A percentile compares a stretch with the other conserved stretches of the same genome.
Evolutionary conservation across 2,888 invertebrate genomes (phyloP).

Genomic region (Sussaba pulchella): DNA sequence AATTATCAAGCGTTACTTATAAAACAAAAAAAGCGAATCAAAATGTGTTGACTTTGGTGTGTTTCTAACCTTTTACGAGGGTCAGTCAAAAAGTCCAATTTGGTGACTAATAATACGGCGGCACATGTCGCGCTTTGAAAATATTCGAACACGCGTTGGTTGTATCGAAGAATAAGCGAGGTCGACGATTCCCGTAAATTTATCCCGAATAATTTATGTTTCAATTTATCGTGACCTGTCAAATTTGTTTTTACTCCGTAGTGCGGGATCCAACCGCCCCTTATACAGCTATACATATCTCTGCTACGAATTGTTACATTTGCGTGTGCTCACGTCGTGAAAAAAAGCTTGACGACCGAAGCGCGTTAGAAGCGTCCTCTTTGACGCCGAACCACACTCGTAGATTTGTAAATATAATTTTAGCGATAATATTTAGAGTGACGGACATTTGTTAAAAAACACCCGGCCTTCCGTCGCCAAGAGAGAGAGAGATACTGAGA

Average conservation of each 20-base stretch:
- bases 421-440: conserved; percentile 7
- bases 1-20: too few relatives aligned
- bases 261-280: not conserved
- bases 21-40: too few relatives aligned
- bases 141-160: conserved; percentile 18
- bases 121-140: conserved; percentile 6
- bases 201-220: conserved; percentile 19
- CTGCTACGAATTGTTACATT: not conserved
- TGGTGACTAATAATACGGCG: not conserved
- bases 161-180: conserved; percentile 14
- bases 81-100: too few relatives aligned
- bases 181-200: conserved; percentile 34
- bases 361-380: conserved; percentile 11
- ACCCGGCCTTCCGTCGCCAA: not conserved
- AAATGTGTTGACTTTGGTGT: too few relatives aligned
- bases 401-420: conserved; percentile 20
- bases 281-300: not conserved
- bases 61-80: too few relatives aligned
- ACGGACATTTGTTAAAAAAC: conserved; percentile 20
- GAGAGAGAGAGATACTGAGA: conserved; percentile 30
- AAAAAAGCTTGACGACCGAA: too few relatives aligned
- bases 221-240: conserved; percentile 26
- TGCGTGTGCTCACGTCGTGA: not conserved
- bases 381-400: not conserved
- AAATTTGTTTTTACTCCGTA: conserved; percentile 43